These are phyloP conservation scores for Tychaedon coryphoeus DNA, from an alignment of 2,113 vertebrate species.

Conservation along the genomic window DNA sequence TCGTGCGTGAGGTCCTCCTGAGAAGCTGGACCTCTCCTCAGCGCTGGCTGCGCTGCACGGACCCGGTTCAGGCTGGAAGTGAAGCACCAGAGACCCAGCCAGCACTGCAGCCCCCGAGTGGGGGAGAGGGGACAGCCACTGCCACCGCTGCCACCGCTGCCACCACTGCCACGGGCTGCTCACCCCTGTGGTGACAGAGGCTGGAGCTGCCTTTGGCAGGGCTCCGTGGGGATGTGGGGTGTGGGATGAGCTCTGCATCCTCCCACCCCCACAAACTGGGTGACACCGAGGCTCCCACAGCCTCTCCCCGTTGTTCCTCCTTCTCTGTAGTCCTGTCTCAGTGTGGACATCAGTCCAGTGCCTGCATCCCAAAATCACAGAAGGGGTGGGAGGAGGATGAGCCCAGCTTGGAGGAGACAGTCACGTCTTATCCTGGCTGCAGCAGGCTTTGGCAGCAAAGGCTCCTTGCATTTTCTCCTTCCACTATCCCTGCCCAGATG, in stretches of 20 bases:
- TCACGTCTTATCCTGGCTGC: not conserved
- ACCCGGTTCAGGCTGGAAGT: not conserved
- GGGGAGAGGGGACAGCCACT: not conserved
- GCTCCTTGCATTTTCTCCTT: not conserved
- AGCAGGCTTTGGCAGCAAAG: not conserved
- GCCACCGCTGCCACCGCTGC: rapidly evolving
- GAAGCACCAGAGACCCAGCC: not conserved
- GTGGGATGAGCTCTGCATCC: not conserved
- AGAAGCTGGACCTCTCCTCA: conserved; percentile 21
- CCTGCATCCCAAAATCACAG: not conserved
- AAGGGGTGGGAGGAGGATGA: not conserved
- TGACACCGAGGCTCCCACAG: not conserved
- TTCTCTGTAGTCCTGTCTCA: not conserved
- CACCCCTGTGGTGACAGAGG: not conserved
- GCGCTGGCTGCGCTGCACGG: not conserved
- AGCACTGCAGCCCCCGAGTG: rapidly evolving
- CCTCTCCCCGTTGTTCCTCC: not conserved
- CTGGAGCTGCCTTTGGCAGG: not conserved
- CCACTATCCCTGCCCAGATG: not conserved
- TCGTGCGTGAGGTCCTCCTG: not conserved
- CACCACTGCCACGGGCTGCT: rapidly evolving
- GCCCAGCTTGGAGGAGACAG: not conserved
- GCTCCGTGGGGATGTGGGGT: not conserved
- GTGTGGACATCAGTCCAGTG: rapidly evolving
- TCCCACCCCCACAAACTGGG: not conserved